These are phyloP conservation scores for Melanostigma gelatinosum DNA, from an alignment of 2,113 vertebrate species.

Conservation along the genomic window DNA sequence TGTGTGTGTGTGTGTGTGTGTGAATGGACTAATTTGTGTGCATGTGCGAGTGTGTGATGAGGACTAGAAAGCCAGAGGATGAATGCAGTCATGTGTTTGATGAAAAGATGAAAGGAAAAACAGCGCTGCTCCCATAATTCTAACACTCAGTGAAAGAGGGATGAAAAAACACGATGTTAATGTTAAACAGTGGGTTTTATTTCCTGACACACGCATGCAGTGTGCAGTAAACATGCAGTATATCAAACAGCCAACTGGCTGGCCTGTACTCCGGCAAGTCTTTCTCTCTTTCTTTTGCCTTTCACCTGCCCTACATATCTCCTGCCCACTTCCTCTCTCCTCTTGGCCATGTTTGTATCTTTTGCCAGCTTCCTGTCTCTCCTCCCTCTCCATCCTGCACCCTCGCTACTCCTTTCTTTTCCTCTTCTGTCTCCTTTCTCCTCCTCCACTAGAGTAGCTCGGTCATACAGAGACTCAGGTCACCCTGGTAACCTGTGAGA, in stretches of 20 bases:
- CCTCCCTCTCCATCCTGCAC: conserved; percentile 29
- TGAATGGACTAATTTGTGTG: conserved; percentile 42
- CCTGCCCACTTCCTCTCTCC: conserved; percentile 59
- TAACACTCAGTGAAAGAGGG: conserved; percentile 24
- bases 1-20: conserved; percentile 5
- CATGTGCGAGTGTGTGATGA: conserved; percentile 25
- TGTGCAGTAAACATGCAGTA: not conserved
- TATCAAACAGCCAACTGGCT: not conserved
- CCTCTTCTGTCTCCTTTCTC: conserved; percentile 17
- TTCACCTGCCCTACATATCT: conserved; percentile 40
- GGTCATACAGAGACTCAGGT: conserved; percentile 51
- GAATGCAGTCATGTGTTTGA: conserved; percentile 71
- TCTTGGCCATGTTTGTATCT: conserved; percentile 34
- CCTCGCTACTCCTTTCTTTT: conserved; percentile 48
- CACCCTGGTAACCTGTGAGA: conserved; percentile 78
- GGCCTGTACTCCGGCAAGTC: not conserved
- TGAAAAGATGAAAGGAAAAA: conserved; percentile 68
- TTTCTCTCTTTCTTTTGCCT: conserved; percentile 13
- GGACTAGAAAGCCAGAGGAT: conserved; percentile 58
- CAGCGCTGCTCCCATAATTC: conserved; percentile 37
- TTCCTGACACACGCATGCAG: not conserved
- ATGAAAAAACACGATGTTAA: conserved; percentile 27
- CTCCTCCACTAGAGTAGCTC: conserved; percentile 50
- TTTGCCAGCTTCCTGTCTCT: conserved; percentile 56
- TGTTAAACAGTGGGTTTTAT: conserved; percentile 12